Evolutionary conservation across 1,140 invertebrate genomes (phyloP), one percentile per base, ranked within the genome.

Genomic region (Agraylea sexmaculata): DNA sequence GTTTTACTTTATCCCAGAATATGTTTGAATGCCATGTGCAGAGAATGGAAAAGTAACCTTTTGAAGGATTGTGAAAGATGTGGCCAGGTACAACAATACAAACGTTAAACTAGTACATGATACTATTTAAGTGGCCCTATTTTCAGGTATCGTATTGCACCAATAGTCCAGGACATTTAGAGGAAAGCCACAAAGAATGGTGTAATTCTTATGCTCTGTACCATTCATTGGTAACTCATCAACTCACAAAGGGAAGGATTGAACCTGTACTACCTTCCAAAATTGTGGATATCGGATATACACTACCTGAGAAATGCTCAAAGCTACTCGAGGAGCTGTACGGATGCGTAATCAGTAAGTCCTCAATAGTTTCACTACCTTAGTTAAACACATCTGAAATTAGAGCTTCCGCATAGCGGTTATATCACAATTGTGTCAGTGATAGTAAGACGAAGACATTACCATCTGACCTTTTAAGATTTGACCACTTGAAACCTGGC

Each of bases 1-100:
- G 69, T 76, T 0, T 52, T 83, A 3, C 55, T 82, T 2, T 83
- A 79, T 50, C 77, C 78, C 0, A 62, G 70, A 16, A 58, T 77
- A 2, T 83, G 80, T 50, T 52, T 57, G 3, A 55, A 64, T 28
- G 45, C 52, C 1, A 51, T 47, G 11, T 75, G 74, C 36, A 57
- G 70, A 7, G 64, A 74, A 33, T 63, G 68, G 53, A 57, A 56
- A 17, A 60, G 59, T 19, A 54, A 50, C 7, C 55, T 60, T 13
- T 47, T 77, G 1, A 57, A 37, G 4, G 64, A 66, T 27, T 83
- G 78, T 45, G 22, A 54, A 0, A 47, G 58, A 0, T 81, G 79
- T 51, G 66, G 61, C 2, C 69, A 78, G 51, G 71, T 72, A 43
- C 62, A n/a, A n/a, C n/a, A 20, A 50, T 58, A 15, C 6, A 31